Evolutionary conservation across 2,113 vertebrate species (phyloP).

Genomic region (Excalfactoria chinensis): DNA sequence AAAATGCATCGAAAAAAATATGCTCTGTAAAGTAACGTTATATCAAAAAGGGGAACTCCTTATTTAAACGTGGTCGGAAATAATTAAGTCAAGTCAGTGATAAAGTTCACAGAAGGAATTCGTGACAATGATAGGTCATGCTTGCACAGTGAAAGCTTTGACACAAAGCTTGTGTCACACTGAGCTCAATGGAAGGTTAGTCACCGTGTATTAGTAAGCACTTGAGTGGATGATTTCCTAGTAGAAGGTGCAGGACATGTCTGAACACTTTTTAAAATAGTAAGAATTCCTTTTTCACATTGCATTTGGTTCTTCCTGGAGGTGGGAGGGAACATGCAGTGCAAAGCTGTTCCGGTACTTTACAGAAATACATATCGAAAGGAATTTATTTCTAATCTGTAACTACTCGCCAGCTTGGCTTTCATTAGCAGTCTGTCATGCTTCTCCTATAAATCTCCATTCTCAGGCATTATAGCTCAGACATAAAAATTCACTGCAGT

Average conservation of each 20-base stretch:
- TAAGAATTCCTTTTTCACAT: slow-evolving; percentile 30
- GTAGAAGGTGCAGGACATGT: slow-evolving; percentile 41
- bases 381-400: background rate
- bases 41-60: slow-evolving; percentile 16
- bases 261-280: slow-evolving; percentile 57
- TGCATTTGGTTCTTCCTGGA: slow-evolving; percentile 17
- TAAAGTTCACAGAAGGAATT: background rate
- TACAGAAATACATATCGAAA: background rate
- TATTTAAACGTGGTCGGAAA: background rate
- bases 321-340: background rate
- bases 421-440: background rate
- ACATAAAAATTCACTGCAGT: background rate
- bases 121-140: background rate
- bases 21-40: background rate
- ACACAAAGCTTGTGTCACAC: slow-evolving; percentile 33
- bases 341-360: slow-evolving; percentile 2
- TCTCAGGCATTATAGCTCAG: background rate
- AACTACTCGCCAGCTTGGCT: background rate
- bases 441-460: slow-evolving; percentile 4
- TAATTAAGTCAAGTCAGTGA: background rate
- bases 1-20: background rate
- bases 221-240: slow-evolving; percentile 45
- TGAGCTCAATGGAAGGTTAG: slow-evolving; percentile 42
- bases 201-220: slow-evolving; percentile 43
- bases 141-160: slow-evolving; percentile 46